Conservation (phyloP, 2,888 invertebrate species). For the Pseudoips prasinana region DNA sequence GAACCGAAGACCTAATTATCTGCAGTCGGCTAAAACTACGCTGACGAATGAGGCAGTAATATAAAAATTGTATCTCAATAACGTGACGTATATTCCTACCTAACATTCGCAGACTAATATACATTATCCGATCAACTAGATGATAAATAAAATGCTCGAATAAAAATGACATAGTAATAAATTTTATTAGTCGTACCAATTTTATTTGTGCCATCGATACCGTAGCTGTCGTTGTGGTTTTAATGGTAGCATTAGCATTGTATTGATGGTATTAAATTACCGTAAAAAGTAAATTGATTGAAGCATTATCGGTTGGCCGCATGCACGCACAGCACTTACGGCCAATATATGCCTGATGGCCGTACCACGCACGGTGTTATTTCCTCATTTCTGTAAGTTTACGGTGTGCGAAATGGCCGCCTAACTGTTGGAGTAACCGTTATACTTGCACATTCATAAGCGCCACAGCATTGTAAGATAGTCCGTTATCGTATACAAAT, state of each 20-base stretch:
- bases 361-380: slow-evolving; percentile 40
- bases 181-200: not conserved
- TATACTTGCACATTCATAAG: slow-evolving; percentile 37
- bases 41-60: too few relatives aligned
- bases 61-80: too few relatives aligned
- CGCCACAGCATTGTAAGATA: slow-evolving; percentile 18
- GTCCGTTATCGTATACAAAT: not conserved
- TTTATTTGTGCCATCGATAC: not conserved
- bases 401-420: slow-evolving; percentile 41
- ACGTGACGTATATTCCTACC: too few relatives aligned
- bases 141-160: too few relatives aligned
- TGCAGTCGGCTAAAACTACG: too few relatives aligned
- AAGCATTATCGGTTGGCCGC: slow-evolving; percentile 35
- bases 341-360: slow-evolving; percentile 27
- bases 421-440: slow-evolving; percentile 54
- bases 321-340: slow-evolving; percentile 30
- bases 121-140: too few relatives aligned
- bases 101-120: too few relatives aligned
- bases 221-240: slow-evolving; percentile 3
- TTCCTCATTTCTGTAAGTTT: slow-evolving; percentile 58
- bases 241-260: slow-evolving; percentile 1
- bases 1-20: too few relatives aligned
- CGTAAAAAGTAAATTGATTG: slow-evolving; percentile 28
- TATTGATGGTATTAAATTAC: slow-evolving; percentile 10
- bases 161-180: not conserved